phyloP scores from a whole-genome alignment of 2,888 invertebrate species.

The Ametastegia equiseti region DNA sequence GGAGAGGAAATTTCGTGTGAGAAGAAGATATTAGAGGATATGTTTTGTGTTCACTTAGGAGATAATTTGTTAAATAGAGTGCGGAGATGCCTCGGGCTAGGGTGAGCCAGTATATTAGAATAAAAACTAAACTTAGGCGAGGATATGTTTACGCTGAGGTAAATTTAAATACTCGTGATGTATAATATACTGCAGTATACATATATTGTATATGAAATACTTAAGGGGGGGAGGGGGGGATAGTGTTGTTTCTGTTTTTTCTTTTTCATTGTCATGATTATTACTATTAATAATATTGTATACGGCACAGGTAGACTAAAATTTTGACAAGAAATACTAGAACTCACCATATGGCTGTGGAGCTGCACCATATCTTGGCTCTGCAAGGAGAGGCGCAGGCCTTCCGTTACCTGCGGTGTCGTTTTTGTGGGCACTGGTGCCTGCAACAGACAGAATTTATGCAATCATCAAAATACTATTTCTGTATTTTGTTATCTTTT shows the following conservation, averaged over 20 bases:
- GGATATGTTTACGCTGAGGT: constrained; percentile 14
- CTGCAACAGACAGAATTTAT: constrained; percentile 67
- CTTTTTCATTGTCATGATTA: not conserved
- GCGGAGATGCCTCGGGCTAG: not conserved
- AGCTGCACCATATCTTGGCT: constrained; percentile 91
- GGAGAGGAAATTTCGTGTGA: no score
- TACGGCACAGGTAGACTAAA: not conserved
- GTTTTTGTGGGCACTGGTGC: constrained; percentile 73
- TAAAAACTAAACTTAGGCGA: constrained; percentile 32
- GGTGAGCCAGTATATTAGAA: not conserved
- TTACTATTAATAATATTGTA: not conserved
- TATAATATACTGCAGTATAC: no score
- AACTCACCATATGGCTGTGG: constrained; percentile 94
- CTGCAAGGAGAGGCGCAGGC: constrained; percentile 91
- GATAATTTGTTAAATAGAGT: not conserved
- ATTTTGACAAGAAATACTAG: constrained; percentile 14
- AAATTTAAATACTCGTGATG: not conserved
- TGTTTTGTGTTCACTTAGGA: no score
- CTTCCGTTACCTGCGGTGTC: constrained; percentile 77
- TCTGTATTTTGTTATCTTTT: no score
- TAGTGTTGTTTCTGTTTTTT: not conserved
- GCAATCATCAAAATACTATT: constrained; percentile 59
- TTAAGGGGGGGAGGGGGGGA: no score
- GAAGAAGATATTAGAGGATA: no score
- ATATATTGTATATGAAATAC: no score